Conservation (phyloP, 2,113 vertebrate genomes). For the Muntiacus muntjak region DNA sequence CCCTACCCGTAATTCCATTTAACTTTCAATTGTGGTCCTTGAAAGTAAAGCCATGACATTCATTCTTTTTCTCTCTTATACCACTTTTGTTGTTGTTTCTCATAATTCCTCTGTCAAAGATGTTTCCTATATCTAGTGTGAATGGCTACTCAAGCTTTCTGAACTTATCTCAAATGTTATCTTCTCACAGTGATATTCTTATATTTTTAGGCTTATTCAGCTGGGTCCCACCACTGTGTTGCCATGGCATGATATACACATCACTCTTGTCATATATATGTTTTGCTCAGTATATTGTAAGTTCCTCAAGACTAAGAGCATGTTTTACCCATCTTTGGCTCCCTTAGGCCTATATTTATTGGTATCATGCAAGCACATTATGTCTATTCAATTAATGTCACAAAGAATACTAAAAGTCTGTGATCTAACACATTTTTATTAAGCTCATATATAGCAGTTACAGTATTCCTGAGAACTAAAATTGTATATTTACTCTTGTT, state of each 20-base stretch:
- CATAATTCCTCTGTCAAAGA: not conserved
- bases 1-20: not conserved
- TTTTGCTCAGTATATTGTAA: not conserved
- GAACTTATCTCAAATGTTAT: not conserved
- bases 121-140: not conserved
- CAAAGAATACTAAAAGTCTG: not conserved
- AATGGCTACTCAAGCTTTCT: not conserved
- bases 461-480: not conserved
- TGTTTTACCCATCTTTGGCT: not conserved
- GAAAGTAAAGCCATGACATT: not conserved
- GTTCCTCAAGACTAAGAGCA: not conserved
- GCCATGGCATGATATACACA: accelerated
- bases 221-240: too few relatives aligned
- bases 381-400: not conserved
- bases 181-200: not conserved
- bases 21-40: not conserved
- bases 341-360: not conserved
- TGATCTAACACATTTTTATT: not conserved
- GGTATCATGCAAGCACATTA: not conserved
- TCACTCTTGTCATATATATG: not conserved
- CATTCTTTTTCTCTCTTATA: not conserved
- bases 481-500: not conserved
- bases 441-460: not conserved
- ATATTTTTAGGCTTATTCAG: not conserved
- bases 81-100: not conserved